Conservation (phyloP, 2,797 vertebrate genomes). For the Syngnathus acus region DNA sequence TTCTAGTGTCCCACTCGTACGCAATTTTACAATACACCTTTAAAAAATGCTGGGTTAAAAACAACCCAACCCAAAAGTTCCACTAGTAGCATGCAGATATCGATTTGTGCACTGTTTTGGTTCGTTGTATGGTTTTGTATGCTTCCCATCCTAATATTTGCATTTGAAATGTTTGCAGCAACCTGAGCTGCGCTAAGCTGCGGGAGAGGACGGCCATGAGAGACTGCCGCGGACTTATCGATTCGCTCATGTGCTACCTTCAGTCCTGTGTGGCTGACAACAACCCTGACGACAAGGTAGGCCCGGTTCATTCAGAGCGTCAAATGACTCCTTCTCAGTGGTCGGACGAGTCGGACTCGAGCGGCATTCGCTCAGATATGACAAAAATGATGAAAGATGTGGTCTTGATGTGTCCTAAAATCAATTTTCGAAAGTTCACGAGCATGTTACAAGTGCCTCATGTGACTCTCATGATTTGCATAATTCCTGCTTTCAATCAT, state of each 20-base stretch:
- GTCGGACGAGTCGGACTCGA: background rate
- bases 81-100: too few relatives aligned
- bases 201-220: constrained; percentile 78
- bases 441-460: background rate
- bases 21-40: too few relatives aligned
- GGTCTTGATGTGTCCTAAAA: background rate
- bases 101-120: background rate
- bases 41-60: too few relatives aligned
- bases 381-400: too few relatives aligned
- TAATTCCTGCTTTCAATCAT: background rate
- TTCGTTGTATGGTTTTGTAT: background rate
- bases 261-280: constrained; percentile 76
- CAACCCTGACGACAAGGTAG: constrained; percentile 81
- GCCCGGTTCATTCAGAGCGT: too few relatives aligned
- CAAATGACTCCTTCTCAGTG: background rate
- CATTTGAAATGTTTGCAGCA: constrained; percentile 55
- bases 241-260: constrained; percentile 80
- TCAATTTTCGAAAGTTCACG: background rate
- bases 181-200: constrained; percentile 76
- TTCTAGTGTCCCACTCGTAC: too few relatives aligned
- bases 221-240: constrained; percentile 72
- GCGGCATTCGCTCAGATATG: too few relatives aligned
- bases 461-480: background rate
- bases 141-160: too few relatives aligned
- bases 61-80: too few relatives aligned